Percentiles rank a stretch among this genome's conserved stretches.
Conservation (phyloP, 2,888 invertebrate species). For the Aleiodes testaceus region DNA sequence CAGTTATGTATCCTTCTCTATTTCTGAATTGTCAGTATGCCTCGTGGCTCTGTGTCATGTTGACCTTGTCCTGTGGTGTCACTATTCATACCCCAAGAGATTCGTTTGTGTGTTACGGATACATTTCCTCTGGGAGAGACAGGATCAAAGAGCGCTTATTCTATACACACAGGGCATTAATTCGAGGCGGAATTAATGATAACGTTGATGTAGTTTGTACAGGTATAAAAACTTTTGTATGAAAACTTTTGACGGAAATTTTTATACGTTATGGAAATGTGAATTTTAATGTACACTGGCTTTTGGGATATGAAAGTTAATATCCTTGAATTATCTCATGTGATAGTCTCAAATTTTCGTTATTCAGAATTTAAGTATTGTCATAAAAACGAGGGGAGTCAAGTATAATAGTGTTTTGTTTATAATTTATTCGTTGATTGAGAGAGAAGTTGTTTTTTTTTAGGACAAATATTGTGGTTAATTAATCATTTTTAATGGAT, state of each 20-base stretch:
- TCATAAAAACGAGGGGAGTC: not conserved
- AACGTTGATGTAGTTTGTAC: conserved; percentile 45
- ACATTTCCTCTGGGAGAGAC: conserved; percentile 21
- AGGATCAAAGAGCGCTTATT: conserved; percentile 37
- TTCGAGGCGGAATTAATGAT: conserved; percentile 51
- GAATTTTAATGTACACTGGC: not conserved
- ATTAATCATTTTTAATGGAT: too few relatives aligned
- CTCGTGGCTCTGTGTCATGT: conserved; percentile 36
- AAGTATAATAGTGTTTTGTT: not conserved
- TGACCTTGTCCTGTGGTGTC: conserved; percentile 41
- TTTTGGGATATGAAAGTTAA: conserved; percentile 1
- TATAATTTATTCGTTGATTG: too few relatives aligned
- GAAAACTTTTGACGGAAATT: conserved; percentile 37
- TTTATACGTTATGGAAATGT: conserved; percentile 20
- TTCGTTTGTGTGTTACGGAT: conserved; percentile 35
- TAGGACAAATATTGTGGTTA: too few relatives aligned
- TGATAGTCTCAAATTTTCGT: too few relatives aligned
- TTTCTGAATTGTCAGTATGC: too few relatives aligned
- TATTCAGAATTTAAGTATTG: too few relatives aligned
- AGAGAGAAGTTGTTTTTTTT: too few relatives aligned
- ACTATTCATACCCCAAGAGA: conserved; percentile 32
- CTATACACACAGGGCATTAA: conserved; percentile 36
- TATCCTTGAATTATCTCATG: not conserved
- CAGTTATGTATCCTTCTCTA: too few relatives aligned
- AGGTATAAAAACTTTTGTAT: not conserved